phyloP scores from a whole-genome alignment of 2,888 invertebrate genomes.

The Diaphora mendica region DNA sequence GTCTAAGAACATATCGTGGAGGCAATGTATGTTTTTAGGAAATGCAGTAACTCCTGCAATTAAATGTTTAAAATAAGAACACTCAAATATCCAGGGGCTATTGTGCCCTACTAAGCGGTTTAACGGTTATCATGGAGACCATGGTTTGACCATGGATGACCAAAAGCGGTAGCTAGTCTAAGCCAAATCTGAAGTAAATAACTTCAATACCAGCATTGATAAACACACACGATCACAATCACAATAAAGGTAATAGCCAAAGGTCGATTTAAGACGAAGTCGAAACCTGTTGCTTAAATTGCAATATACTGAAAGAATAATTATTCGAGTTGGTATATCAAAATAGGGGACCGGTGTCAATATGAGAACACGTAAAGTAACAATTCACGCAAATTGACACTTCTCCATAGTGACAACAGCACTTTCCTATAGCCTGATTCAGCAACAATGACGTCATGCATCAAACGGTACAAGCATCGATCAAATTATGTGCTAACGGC shows the following conservation, averaged over 20 bases:
- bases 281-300: background rate
- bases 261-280: too few species aligned
- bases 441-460: conserved; percentile 40
- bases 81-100: background rate
- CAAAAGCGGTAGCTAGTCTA: too few species aligned
- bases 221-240: too few species aligned
- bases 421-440: conserved; percentile 38
- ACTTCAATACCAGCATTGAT: background rate
- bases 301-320: background rate
- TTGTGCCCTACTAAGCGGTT: background rate
- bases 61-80: background rate
- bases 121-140: background rate
- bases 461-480: conserved; percentile 41
- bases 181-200: background rate
- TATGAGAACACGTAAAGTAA: conserved; percentile 1
- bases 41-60: background rate
- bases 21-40: too few species aligned
- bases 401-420: conserved; percentile 15
- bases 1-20: too few species aligned
- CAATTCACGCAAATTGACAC: conserved; percentile 18
- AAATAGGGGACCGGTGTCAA: conserved; percentile 7
- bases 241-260: too few species aligned
- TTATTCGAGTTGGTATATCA: background rate
- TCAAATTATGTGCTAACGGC: conserved; percentile 33
- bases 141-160: too few species aligned